Evolutionary conservation across 2,797 vertebrate genomes (phyloP).

Genomic region (Rhinophrynus dorsalis): DNA sequence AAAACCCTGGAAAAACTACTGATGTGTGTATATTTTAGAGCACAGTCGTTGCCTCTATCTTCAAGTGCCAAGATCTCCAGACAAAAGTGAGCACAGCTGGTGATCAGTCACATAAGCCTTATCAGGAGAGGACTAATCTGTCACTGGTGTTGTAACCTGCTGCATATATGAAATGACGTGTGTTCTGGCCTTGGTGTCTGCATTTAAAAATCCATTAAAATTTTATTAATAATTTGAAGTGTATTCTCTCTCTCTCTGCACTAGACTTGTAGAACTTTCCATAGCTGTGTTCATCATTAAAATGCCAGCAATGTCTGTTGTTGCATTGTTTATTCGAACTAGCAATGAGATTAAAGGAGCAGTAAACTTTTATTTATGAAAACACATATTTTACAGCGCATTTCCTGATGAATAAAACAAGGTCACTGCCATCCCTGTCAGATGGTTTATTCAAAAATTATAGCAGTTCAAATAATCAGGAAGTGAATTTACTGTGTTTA

Average conservation of each 20-base stretch:
- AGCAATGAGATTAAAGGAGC: no score
- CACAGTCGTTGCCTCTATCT: conserved; percentile 8
- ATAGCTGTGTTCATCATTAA: not conserved
- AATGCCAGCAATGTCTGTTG: not conserved
- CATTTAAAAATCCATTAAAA: conserved; percentile 58
- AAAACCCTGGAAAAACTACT: no score
- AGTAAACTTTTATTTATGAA: no score
- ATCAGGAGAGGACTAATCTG: conserved; percentile 51
- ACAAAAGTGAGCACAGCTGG: conserved; percentile 43
- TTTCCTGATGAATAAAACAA: no score
- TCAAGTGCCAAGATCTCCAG: conserved; percentile 3
- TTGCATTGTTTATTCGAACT: not conserved
- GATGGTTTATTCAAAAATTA: no score
- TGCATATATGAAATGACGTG: conserved; percentile 54
- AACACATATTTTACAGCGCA: no score
- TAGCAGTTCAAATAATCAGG: no score
- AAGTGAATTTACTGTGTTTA: no score
- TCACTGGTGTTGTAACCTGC: conserved; percentile 49
- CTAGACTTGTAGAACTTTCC: not conserved
- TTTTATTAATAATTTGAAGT: conserved; percentile 55
- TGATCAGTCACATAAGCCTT: conserved; percentile 47
- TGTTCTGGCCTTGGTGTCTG: conserved; percentile 56
- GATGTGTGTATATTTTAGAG: no score
- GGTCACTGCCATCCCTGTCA: no score
- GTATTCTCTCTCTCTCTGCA: conserved; percentile 43